Evolutionary conservation across 2,797 vertebrate species (phyloP), one percentile per base, ranked within the genome.

Genomic region (Clarias laeviceps): DNA sequence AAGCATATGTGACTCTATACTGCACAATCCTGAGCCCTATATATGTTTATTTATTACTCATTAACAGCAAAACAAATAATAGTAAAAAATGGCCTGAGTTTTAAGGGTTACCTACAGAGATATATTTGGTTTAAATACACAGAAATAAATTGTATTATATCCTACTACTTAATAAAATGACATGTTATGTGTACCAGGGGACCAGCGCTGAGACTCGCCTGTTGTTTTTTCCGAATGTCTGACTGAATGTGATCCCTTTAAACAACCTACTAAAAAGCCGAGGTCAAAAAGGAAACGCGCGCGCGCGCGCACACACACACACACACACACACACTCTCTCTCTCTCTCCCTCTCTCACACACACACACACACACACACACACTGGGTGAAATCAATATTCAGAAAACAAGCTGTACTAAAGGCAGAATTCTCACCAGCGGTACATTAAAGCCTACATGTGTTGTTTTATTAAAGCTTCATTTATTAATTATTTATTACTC

Each of bases 211-310:
- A 40, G 22, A 2, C 22, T 40, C 22, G 32, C 56, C 50, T 32
- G 50, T 77, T 77, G n/a, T 40, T 84, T 24, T 20, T 86, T 20
- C 54, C 27, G 32, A 56, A 84, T 83, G 82, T 82, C 82, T 78
- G 29, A 80, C 86, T 90, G 87, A 89, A 91, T 87, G 83, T 70
- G 77, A 84, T 91, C 90, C 93, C 91, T 88, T 90, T 91, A 62
- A 79, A 92, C 90, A 91, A 90, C 91, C 68, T 18, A 65, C 64
- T 69, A 59, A 57, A 65, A 81, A 45, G 59, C 68, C 64, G 61
- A 70, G 90, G 91, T 93, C 90, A 88, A 85, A 62, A 81, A 86
- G 45, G 68, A 87, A 89, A 88, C 37, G 34, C 82, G 40, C 70
- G 73, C 54, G 85, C 81, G 59, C 76, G 62, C 84, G 64, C 56